Evolutionary conservation across 2,113 vertebrate genomes (phyloP), one percentile per base, ranked within the genome.

Genomic region (Bombycilla garrulus): DNA sequence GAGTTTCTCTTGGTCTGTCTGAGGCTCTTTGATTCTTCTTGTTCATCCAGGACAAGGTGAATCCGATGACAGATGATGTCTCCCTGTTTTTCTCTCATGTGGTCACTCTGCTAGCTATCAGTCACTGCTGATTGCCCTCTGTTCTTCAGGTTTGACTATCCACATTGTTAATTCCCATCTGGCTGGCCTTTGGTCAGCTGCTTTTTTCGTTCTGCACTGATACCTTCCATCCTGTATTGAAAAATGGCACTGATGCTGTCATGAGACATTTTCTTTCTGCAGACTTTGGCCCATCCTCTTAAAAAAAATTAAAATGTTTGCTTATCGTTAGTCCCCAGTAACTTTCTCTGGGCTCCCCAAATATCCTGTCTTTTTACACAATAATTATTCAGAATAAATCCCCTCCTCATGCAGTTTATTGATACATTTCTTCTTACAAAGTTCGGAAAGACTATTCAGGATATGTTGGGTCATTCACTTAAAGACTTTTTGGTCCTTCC

Each of bases 51-150:
- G 23, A 48, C 17, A 62, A 40, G 9, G 10, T 35, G 35, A 73
- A 87, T 33, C 18, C 5, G 1, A 13, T 62, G 13, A 15, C 26
- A 62, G 50, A 60, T 28, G 12, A 7, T 18, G n/a, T 48, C 19
- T 56, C 21, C 4, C 5, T 61, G 10, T 0, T 36, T 85, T 61
- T 3, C 0, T 73, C 33, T 60, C 12, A 81, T 1, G 0, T 31
- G 23, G 53, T 78, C 25, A 9, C 12, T 31, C 8, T 23, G 2
- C 18, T 28, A 29, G 15, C 17, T 31, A 12, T 36, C 12, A 13
- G 5, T 51, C 29, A 22, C 36, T 19, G 12, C 5, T 60, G 6
- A 33, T 86, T 88, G 8, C 11, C 47, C 11, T 78, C 40, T 4
- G 0, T 45, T 73, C 25, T 81, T 36, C 36, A 23, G 3, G 29